A percentile compares a stretch with the other conserved stretches of the same genome.
These are phyloP conservation scores for Clarias pachynema DNA, from an alignment of 2,797 vertebrate genomes.

Conservation along the genomic window DNA sequence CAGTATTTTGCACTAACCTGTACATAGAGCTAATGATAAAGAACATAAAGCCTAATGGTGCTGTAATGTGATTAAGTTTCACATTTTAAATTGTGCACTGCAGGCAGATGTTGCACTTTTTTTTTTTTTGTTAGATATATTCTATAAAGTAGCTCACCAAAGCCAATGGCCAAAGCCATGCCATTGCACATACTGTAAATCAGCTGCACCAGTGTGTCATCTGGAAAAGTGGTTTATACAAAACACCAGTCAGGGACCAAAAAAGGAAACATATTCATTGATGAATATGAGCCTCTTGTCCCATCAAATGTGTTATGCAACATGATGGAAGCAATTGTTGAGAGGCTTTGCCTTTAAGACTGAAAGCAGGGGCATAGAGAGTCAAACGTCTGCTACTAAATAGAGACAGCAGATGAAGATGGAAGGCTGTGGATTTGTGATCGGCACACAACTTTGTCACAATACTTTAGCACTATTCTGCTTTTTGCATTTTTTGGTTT, in stretches of 20 bases:
- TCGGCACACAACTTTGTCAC: conserved; percentile 27
- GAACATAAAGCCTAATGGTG: not conserved
- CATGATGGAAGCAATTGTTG: conserved; percentile 63
- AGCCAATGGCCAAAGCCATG: not conserved
- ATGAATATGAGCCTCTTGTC: conserved; percentile 59
- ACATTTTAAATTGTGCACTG: not conserved
- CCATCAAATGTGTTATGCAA: conserved; percentile 51
- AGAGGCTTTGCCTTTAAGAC: conserved; percentile 39
- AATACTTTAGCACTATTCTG: not conserved
- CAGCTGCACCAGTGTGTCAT: conserved; percentile 4
- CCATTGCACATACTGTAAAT: not conserved
- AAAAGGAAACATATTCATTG: conserved; percentile 44
- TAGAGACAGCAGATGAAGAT: conserved; percentile 47
- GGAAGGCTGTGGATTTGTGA: conserved; percentile 44
- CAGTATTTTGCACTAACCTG: not conserved
- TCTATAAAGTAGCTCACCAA: no score
- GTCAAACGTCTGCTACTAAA: conserved; percentile 45
- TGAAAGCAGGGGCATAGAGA: not conserved
- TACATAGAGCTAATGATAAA: not conserved
- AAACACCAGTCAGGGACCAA: conserved; percentile 55
- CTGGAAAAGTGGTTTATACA: conserved; percentile 54
- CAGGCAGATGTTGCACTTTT: not conserved
- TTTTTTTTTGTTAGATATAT: not conserved
- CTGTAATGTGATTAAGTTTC: not conserved
- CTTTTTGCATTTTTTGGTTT: conserved; percentile 55